Evolutionary conservation across 2,888 invertebrate genomes (phyloP).

Genomic region (Oligia latruncula): DNA sequence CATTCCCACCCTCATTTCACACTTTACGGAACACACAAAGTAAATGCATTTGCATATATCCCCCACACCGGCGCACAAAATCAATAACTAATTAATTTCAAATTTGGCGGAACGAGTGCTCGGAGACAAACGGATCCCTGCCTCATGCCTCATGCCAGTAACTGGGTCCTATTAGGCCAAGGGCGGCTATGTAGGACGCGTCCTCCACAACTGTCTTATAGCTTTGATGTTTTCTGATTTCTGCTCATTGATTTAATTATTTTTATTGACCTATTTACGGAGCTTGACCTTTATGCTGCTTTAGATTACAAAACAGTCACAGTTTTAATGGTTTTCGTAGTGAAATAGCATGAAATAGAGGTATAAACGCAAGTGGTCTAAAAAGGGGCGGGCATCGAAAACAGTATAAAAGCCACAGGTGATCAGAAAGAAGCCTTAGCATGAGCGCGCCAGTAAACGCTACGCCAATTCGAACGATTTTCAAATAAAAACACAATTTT

Average conservation of each 20-base stretch:
- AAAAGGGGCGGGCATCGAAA: too few species aligned
- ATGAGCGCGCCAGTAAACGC: background rate
- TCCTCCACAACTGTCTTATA: conserved; percentile 30
- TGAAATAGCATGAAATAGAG: too few species aligned
- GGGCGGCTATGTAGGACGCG: conserved; percentile 37
- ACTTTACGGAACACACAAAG: background rate
- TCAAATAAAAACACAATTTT: background rate
- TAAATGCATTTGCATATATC: background rate
- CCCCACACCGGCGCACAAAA: conserved; percentile 4
- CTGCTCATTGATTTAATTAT: conserved; percentile 18
- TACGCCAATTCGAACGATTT: background rate
- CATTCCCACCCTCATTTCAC: background rate
- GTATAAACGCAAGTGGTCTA: too few species aligned
- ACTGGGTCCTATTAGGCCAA: conserved; percentile 37
- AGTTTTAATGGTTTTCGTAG: too few species aligned
- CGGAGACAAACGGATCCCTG: conserved; percentile 6
- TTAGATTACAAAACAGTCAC: background rate
- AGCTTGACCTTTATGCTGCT: background rate
- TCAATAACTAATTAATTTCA: conserved; percentile 36
- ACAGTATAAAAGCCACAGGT: background rate
- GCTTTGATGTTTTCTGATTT: conserved; percentile 19
- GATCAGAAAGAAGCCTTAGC: background rate
- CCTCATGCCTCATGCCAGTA: conserved; percentile 9
- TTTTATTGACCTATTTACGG: background rate
- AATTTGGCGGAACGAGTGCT: conserved; percentile 19